Conservation (phyloP, 2,888 invertebrate species). For the Pristionchus mayeri region DNA sequence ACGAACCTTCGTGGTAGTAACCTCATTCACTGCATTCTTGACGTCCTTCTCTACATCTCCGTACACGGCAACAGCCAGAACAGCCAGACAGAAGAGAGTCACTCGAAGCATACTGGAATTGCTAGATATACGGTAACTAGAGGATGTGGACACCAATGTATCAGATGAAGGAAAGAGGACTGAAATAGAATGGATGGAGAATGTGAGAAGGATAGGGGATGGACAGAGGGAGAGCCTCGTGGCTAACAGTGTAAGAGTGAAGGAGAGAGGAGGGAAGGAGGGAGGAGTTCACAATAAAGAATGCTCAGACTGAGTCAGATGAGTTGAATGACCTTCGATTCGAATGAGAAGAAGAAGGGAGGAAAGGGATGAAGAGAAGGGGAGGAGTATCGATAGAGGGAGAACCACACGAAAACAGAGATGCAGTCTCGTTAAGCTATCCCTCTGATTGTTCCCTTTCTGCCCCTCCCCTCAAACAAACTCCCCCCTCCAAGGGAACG, state of each 20-base stretch:
- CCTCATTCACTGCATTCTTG: slow-evolving; percentile 64
- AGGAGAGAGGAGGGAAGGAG: not conserved
- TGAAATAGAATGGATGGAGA: slow-evolving; percentile 2
- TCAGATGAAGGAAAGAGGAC: no score
- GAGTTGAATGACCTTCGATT: slow-evolving; percentile 26
- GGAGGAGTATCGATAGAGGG: slow-evolving; percentile 33
- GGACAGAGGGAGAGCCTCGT: not conserved
- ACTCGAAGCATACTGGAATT: slow-evolving; percentile 28
- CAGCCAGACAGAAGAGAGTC: slow-evolving; percentile 22
- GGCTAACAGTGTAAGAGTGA: slow-evolving; percentile 33
- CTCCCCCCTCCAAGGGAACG: not conserved
- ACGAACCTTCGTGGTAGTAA: slow-evolving; percentile 58
- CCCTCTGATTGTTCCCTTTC: slow-evolving; percentile 20
- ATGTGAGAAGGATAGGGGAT: no score
- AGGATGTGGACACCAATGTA: not conserved
- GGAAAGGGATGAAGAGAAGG: slow-evolving; percentile 42
- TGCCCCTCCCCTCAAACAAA: not conserved
- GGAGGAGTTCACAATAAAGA: slow-evolving; percentile 15
- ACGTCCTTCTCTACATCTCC: slow-evolving; percentile 54
- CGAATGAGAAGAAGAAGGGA: slow-evolving; percentile 20
- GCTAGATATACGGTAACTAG: not conserved
- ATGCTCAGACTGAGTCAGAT: slow-evolving; percentile 7
- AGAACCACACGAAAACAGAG: slow-evolving; percentile 1
- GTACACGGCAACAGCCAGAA: slow-evolving; percentile 54
- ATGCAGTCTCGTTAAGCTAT: slow-evolving; percentile 33